Percentiles rank a stretch among this genome's conserved stretches.
These are phyloP conservation scores for Carcina quercana DNA, from an alignment of 2,888 invertebrate genomes.

Conservation along the genomic window DNA sequence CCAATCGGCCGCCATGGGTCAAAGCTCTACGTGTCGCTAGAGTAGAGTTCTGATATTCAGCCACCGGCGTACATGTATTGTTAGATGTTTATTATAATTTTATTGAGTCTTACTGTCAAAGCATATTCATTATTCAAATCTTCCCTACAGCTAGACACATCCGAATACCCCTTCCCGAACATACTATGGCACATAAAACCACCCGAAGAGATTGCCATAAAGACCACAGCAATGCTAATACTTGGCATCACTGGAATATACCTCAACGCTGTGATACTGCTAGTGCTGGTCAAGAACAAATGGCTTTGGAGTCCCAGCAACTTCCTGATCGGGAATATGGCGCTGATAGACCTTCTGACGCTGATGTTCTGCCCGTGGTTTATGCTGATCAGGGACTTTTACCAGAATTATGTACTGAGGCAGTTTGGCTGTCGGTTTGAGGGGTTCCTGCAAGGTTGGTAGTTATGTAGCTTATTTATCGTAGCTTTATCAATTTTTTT, in stretches of 20 bases:
- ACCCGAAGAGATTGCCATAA: slow-evolving; percentile 74
- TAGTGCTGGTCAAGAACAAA: slow-evolving; percentile 76
- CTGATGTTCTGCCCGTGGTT: slow-evolving; percentile 83
- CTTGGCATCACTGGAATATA: slow-evolving; percentile 78
- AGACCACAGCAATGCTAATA: slow-evolving; percentile 74
- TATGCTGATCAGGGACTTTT: slow-evolving; percentile 82
- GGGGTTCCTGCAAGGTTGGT: slow-evolving; percentile 76
- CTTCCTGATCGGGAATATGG: slow-evolving; percentile 83
- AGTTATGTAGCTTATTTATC: too few species aligned
- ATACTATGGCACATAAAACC: slow-evolving; percentile 79
- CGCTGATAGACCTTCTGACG: slow-evolving; percentile 79
- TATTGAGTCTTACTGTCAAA: too few species aligned
- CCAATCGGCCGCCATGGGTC: too few species aligned
- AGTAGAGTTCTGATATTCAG: too few species aligned
- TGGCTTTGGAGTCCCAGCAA: slow-evolving; percentile 82
- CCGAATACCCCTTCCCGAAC: slow-evolving; percentile 72
- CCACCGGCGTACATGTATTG: too few species aligned
- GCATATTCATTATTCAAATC: too few species aligned
- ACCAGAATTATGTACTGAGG: slow-evolving; percentile 85
- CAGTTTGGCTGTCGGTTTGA: slow-evolving; percentile 84
- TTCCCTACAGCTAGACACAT: slow-evolving; percentile 52
- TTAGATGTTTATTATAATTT: slow-evolving; percentile 2
- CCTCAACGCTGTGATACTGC: slow-evolving; percentile 78
- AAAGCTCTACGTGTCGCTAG: too few species aligned
- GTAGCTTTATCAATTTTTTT: too few species aligned